Conservation (phyloP, 2,113 vertebrate species). For the Symphodus melops region DNA sequence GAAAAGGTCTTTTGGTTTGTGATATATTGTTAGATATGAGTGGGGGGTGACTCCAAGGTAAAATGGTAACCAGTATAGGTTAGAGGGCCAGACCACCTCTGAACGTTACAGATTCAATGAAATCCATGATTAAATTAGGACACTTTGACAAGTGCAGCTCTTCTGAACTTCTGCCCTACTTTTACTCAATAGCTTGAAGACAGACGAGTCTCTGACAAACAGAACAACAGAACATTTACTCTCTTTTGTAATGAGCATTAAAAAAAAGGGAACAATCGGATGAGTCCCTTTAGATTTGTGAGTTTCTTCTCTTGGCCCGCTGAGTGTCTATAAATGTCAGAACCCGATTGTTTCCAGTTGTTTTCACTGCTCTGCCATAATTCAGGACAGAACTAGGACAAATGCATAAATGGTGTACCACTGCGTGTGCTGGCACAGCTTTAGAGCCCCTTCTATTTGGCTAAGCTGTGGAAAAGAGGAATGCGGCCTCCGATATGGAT, state of each 20-base stretch:
- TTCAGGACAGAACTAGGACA: constrained; percentile 40
- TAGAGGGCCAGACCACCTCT: too few relatives aligned
- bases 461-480: constrained; percentile 56
- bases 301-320: not conserved
- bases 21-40: not conserved
- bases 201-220: not conserved
- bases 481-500: constrained; percentile 57
- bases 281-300: not conserved
- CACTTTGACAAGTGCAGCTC: not conserved
- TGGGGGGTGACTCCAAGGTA: not conserved
- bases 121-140: not conserved
- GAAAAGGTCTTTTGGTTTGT: too few relatives aligned
- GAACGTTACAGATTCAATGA: too few relatives aligned
- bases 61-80: too few relatives aligned
- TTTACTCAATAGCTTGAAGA: not conserved
- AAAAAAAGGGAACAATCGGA: not conserved
- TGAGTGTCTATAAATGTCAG: not conserved
- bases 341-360: constrained; percentile 14
- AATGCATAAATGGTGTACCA: constrained; percentile 34
- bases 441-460: constrained; percentile 35
- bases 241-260: not conserved
- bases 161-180: not conserved
- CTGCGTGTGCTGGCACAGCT: constrained; percentile 40
- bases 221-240: too few relatives aligned
- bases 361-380: constrained; percentile 40